phyloP scores from a whole-genome alignment of 2,797 vertebrate genomes.

The Sebastes iracundus region DNA sequence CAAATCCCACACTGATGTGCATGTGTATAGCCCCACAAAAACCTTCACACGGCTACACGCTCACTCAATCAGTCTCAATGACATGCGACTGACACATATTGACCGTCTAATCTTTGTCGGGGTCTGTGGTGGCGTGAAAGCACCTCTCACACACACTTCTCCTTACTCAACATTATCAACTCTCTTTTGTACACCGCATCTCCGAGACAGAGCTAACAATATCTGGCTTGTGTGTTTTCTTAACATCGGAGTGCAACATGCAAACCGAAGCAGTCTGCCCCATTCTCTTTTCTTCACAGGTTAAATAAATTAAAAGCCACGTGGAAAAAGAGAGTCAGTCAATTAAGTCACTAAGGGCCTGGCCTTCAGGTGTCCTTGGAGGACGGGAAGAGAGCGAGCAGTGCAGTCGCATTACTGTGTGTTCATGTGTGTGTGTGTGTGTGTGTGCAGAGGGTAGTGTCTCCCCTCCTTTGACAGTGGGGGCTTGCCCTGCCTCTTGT shows the following conservation, averaged over 20 bases:
- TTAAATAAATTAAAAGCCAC: conserved; percentile 73
- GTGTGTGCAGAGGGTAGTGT: conserved; percentile 40
- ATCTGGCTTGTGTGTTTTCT: background rate
- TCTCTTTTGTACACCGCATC: conserved; percentile 27
- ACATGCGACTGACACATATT: conserved; percentile 74
- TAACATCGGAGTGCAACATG: conserved; percentile 13
- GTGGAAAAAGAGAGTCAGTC: conserved; percentile 66
- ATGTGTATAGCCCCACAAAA: background rate
- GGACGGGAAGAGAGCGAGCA: conserved; percentile 60
- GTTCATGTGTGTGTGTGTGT: conserved; percentile 1
- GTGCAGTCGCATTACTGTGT: conserved; percentile 46
- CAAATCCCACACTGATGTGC: background rate
- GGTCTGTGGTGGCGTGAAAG: conserved; percentile 52
- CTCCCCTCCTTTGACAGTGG: conserved; percentile 75
- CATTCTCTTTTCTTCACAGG: conserved; percentile 27
- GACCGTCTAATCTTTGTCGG: conserved; percentile 74
- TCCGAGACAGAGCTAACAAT: background rate
- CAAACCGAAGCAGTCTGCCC: conserved; percentile 11
- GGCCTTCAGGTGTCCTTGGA: conserved; percentile 83
- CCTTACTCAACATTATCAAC: conserved; percentile 60
- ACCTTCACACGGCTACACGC: background rate
- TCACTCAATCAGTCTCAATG: conserved; percentile 62
- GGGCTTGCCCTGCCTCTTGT: conserved; percentile 87
- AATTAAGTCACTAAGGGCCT: conserved; percentile 68
- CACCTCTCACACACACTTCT: background rate